Evolutionary conservation across 2,797 vertebrate species (phyloP).

Genomic region (Helostoma temminkii): DNA sequence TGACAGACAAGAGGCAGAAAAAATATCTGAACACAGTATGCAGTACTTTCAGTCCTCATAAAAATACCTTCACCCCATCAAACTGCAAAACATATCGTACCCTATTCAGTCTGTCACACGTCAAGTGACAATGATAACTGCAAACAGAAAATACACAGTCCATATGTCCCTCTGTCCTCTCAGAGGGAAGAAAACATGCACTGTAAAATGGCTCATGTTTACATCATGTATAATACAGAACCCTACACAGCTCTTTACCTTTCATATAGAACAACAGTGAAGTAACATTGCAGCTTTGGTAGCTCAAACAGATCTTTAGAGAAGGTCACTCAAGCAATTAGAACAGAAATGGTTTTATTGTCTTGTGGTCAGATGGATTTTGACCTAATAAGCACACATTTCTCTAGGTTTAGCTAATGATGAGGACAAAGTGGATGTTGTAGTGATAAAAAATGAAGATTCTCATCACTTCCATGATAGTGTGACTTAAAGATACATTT

Average conservation of each 20-base stretch:
- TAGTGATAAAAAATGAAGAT: neutral
- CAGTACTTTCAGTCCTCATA: neutral
- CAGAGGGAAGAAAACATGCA: conserved; percentile 45
- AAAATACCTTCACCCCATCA: neutral
- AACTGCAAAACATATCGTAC: neutral
- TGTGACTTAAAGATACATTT: neutral
- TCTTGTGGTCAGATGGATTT: neutral
- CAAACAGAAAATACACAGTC: conserved; percentile 34
- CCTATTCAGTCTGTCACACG: conserved; percentile 11
- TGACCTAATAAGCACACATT: neutral
- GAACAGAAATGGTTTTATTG: neutral
- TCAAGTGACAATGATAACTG: conserved; percentile 7
- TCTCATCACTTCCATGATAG: neutral
- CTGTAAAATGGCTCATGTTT: conserved; percentile 56
- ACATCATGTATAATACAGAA: conserved; percentile 56
- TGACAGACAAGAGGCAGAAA: conserved; percentile 59
- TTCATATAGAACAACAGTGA: conserved; percentile 55
- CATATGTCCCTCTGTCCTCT: conserved; percentile 45
- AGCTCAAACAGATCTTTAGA: conserved; percentile 13
- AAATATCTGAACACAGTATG: conserved; percentile 1
- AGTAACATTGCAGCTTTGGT: conserved; percentile 14
- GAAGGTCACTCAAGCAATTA: conserved; percentile 28
- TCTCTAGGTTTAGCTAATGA: neutral
- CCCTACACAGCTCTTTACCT: conserved; percentile 16
- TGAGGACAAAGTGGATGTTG: neutral